phyloP scores from a whole-genome alignment of 2,888 invertebrate genomes.

The Furcula furcula region DNA sequence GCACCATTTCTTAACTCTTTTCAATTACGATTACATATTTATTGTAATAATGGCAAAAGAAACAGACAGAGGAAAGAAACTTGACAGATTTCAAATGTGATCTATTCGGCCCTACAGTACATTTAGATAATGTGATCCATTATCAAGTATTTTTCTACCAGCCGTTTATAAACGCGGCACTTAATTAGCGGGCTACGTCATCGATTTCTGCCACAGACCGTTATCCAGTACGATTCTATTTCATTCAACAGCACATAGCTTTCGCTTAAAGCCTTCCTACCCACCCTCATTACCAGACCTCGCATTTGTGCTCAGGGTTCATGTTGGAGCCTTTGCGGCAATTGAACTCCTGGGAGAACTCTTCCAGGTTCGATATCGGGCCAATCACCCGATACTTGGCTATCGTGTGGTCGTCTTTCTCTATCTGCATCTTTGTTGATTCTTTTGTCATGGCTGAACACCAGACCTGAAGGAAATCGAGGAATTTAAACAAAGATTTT shows the following conservation, averaged over 20 bases:
- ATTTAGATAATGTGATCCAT: too few species aligned
- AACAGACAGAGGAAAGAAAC: too few species aligned
- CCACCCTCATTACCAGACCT: slow-evolving; percentile 87
- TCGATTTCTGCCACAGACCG: too few species aligned
- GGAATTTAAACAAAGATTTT: too few species aligned
- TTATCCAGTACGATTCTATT: slow-evolving; percentile 8
- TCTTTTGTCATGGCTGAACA: slow-evolving; percentile 94
- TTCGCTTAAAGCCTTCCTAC: not conserved
- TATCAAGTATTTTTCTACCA: too few species aligned
- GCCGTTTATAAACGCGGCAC: too few species aligned
- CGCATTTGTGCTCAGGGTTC: slow-evolving; percentile 93
- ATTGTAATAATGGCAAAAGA: not conserved
- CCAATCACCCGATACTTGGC: slow-evolving; percentile 93
- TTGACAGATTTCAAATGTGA: too few species aligned
- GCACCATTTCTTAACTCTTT: too few species aligned
- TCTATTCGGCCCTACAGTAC: too few species aligned
- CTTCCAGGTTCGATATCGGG: slow-evolving; percentile 91
- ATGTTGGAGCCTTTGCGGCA: slow-evolving; percentile 89
- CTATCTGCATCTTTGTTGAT: slow-evolving; percentile 91
- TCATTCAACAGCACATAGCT: slow-evolving; percentile 7
- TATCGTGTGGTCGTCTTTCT: slow-evolving; percentile 96
- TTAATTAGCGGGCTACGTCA: too few species aligned
- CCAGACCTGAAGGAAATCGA: slow-evolving; percentile 87
- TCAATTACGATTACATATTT: too few species aligned
- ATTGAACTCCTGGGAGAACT: slow-evolving; percentile 90